Conservation (phyloP, 2,888 invertebrate genomes). For the Lasioglossum pauxillum region DNA sequence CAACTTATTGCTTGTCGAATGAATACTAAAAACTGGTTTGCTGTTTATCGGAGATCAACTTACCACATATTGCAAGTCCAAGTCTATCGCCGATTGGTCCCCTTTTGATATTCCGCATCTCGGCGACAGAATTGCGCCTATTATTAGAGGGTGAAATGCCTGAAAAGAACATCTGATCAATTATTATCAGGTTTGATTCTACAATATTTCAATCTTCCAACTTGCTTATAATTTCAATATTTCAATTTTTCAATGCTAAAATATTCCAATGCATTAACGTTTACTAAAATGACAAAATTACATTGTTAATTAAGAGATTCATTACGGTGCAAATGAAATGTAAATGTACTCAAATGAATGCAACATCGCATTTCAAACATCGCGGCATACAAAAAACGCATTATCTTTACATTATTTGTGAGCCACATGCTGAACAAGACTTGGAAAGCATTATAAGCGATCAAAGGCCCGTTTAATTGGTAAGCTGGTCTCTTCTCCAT, state of each 20-base stretch:
- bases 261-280: no score
- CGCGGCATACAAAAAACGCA: not conserved
- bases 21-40: not conserved
- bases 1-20: not conserved
- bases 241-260: not conserved
- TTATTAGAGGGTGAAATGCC: not conserved
- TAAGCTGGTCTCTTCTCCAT: slow-evolving; percentile 91
- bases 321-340: not conserved
- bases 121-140: not conserved
- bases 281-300: not conserved
- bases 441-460: slow-evolving; percentile 94
- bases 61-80: not conserved
- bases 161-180: not conserved
- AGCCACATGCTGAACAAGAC: slow-evolving; percentile 93
- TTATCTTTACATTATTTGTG: slow-evolving; percentile 84
- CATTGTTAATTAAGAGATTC: not conserved
- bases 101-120: not conserved
- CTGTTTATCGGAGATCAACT: slow-evolving; percentile 3
- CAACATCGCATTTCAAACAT: not conserved
- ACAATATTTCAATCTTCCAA: not conserved
- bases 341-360: not conserved
- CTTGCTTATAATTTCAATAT: not conserved
- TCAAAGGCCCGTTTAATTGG: slow-evolving; percentile 90
- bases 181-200: not conserved
- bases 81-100: not conserved